phyloP scores from a whole-genome alignment of 1,140 invertebrate genomes.

The Lucilia sericata region DNA sequence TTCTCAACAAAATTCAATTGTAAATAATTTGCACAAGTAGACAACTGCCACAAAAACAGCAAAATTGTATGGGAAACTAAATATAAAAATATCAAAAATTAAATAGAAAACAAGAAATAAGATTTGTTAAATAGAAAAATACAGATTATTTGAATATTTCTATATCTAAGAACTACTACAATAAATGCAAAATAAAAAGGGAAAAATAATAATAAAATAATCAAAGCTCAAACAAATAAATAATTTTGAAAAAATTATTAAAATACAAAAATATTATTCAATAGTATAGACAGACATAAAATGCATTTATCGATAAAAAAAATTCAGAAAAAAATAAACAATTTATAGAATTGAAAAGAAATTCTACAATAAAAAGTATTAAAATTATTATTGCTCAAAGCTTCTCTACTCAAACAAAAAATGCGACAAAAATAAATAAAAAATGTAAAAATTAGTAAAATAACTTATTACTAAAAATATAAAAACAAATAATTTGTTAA shows the following conservation, averaged over 20 bases:
- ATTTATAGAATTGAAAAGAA: background rate
- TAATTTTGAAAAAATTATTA: conserved; percentile 2
- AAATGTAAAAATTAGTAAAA: background rate
- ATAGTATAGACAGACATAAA: background rate
- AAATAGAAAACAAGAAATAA: background rate
- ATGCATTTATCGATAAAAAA: background rate
- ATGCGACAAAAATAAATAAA: background rate
- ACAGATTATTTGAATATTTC: conserved; percentile 1
- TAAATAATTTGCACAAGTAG: conserved; percentile 27
- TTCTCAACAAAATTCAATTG: background rate
- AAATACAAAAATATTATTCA: background rate
- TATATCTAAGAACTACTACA: background rate
- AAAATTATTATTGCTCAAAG: conserved; percentile 17
- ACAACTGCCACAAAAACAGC: conserved; percentile 1
- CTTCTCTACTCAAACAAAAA: background rate
- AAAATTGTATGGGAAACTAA: background rate
- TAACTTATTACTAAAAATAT: background rate
- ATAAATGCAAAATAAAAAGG: background rate
- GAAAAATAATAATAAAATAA: background rate
- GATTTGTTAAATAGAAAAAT: background rate
- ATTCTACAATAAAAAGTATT: background rate
- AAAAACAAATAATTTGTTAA: background rate
- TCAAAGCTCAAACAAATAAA: conserved; percentile 14
- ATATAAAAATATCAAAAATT: background rate
- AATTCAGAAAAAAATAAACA: background rate